Conservation (phyloP, 2,113 vertebrate species). For the Phrynosoma blainvillii region DNA sequence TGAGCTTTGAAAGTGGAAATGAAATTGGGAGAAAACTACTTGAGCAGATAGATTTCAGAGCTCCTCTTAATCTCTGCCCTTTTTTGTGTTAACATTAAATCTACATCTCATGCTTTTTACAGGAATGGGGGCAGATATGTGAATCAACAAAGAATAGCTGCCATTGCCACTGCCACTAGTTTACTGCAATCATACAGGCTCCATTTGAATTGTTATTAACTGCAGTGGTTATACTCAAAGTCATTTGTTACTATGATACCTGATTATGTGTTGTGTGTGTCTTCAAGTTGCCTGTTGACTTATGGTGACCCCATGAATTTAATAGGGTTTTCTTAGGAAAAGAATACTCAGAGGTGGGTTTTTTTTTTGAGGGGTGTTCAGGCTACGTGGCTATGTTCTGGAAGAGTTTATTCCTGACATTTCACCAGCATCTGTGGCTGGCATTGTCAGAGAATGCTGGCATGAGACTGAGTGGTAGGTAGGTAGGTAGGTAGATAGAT, state of each 20-base stretch:
- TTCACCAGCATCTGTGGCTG: too few species aligned
- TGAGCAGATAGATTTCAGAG: not conserved
- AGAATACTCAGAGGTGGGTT: too few species aligned
- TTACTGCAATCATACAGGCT: accelerated
- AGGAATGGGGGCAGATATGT: not conserved
- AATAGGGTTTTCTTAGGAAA: too few species aligned
- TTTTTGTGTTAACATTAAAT: not conserved
- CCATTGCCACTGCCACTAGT: not conserved
- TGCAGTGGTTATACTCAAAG: not conserved
- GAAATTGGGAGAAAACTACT: not conserved
- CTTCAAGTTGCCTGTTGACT: too few species aligned
- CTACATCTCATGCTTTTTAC: not conserved
- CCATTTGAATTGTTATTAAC: not conserved
- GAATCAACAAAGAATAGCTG: not conserved
- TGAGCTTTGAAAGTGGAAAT: too few species aligned
- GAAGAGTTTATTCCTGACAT: too few species aligned
- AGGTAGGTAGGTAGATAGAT: too few species aligned
- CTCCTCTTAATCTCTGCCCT: not conserved
- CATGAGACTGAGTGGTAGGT: too few species aligned
- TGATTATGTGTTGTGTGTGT: not conserved
- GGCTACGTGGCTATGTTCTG: too few species aligned
- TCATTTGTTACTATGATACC: not conserved
- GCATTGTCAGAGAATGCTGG: too few species aligned
- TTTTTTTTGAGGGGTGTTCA: too few species aligned
- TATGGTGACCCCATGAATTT: too few species aligned